Evolutionary conservation across 2,797 vertebrate species (phyloP), one percentile per base, ranked within the genome.

Genomic region (Thalassophryne amazonica): DNA sequence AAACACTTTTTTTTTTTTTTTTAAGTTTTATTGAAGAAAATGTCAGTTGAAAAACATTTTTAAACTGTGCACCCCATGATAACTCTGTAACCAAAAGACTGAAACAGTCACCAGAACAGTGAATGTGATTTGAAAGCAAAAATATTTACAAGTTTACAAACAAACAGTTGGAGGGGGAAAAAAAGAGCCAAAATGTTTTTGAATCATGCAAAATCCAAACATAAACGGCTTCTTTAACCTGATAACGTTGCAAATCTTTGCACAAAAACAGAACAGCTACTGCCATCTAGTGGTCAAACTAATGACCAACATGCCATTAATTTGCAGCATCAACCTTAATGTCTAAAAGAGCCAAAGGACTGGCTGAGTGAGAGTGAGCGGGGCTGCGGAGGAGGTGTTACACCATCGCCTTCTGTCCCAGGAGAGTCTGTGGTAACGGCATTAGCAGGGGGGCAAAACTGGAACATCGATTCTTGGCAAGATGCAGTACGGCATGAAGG

Each of bases 211-310:
- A 25, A 16, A 2, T 7, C 5, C 2, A 38, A 53, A 39, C 5
- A 43, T 30, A 2, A 13, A 2, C 16, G 30, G 23, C 2, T 14
- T 10, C 17, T 35, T 37, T 38, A 23, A 23, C 5, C n/a, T 36
- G 17, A 14, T 2, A 1, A 43, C 14, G 39, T n/a, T 60, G 72
- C 21, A 35, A 41, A 38, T 18, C 29, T 36, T 34, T 30, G 1
- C 5, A 45, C 36, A 63, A 48, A n/a, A 79, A 57, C 24, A 61
- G 2, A 73, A 58, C 6, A 59, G 64, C 63, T 84, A 80, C 79
- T 86, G 78, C 82, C 85, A 88, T 71, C 88, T 85, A 61, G 33
- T 86, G 89, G 79, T 15, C 55, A 60, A n/a, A 52, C 2, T 43
- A 0, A 61, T 32, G 6, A 64, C 48, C 66, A 40, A 14, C 4